These are phyloP conservation scores for Nemotelus pantherinus DNA, from an alignment of 2,888 invertebrate species.

Conservation along the genomic window DNA sequence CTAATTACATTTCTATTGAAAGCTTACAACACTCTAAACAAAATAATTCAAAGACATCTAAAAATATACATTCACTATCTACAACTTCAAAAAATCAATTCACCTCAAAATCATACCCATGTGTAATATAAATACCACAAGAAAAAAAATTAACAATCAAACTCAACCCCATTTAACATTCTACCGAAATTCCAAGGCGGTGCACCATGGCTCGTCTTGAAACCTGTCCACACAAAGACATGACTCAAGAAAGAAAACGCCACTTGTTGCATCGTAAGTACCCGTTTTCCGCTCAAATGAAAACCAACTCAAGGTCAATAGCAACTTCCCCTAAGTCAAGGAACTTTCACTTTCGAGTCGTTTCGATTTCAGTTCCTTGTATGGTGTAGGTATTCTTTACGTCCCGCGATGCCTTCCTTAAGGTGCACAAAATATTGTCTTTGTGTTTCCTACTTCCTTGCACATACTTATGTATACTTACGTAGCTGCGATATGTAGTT, in stretches of 20 bases:
- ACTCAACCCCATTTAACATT: background rate
- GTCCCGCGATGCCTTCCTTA: slow-evolving; percentile 28
- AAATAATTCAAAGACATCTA: too few relatives aligned
- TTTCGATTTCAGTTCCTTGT: background rate
- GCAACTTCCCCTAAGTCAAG: slow-evolving; percentile 37
- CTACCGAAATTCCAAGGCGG: slow-evolving; percentile 33
- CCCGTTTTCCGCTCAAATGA: slow-evolving; percentile 32
- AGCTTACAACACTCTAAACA: too few relatives aligned
- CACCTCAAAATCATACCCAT: too few relatives aligned
- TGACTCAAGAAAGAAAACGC: slow-evolving; percentile 28
- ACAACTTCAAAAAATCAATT: too few relatives aligned
- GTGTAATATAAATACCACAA: too few relatives aligned
- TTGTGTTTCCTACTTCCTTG: background rate
- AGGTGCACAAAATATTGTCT: slow-evolving; percentile 21
- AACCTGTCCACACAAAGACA: slow-evolving; percentile 37
- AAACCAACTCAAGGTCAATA: slow-evolving; percentile 38
- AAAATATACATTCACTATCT: too few relatives aligned
- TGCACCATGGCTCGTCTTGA: slow-evolving; percentile 17
- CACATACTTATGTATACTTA: background rate
- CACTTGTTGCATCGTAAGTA: slow-evolving; percentile 26
- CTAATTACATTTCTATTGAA: too few relatives aligned
- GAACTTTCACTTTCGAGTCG: slow-evolving; percentile 39
- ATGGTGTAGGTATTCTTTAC: slow-evolving; percentile 16
- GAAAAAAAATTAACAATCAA: too few relatives aligned
- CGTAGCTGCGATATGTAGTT: background rate